Conservation (phyloP, 2,113 vertebrate species). For the Hassar affinis region DNA sequence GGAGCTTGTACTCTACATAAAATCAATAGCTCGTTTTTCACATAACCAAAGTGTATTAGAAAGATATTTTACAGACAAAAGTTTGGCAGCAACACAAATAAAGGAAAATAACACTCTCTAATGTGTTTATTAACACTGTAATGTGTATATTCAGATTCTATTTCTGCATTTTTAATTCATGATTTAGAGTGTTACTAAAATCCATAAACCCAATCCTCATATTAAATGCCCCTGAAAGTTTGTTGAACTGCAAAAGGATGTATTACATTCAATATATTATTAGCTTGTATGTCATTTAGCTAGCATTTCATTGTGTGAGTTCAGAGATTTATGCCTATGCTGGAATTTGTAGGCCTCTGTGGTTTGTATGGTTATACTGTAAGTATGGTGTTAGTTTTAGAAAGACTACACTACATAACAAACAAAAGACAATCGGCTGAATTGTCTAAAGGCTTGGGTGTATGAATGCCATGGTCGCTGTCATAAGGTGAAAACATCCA, state of each 20-base stretch:
- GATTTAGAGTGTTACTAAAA: neutral
- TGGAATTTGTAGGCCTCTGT: neutral
- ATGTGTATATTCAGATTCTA: neutral
- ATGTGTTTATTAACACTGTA: neutral
- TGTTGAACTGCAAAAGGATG: neutral
- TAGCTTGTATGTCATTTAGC: neutral
- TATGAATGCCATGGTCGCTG: neutral
- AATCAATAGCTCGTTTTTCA: neutral
- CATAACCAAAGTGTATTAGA: neutral
- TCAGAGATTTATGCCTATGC: neutral
- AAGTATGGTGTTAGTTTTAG: neutral
- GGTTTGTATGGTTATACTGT: neutral
- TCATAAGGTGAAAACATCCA: neutral
- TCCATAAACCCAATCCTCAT: neutral
- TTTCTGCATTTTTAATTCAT: neutral
- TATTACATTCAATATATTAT: neutral
- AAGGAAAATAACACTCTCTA: neutral
- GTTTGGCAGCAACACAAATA: neutral
- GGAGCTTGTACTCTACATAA: neutral
- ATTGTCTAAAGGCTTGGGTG: neutral
- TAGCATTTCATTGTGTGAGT: neutral
- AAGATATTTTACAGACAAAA: neutral
- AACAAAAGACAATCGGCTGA: neutral
- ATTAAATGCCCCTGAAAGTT: neutral
- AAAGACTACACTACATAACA: no score